These are phyloP conservation scores for Aptenodytes forsteri DNA, from an alignment of 2,113 vertebrate species.

Conservation along the genomic window DNA sequence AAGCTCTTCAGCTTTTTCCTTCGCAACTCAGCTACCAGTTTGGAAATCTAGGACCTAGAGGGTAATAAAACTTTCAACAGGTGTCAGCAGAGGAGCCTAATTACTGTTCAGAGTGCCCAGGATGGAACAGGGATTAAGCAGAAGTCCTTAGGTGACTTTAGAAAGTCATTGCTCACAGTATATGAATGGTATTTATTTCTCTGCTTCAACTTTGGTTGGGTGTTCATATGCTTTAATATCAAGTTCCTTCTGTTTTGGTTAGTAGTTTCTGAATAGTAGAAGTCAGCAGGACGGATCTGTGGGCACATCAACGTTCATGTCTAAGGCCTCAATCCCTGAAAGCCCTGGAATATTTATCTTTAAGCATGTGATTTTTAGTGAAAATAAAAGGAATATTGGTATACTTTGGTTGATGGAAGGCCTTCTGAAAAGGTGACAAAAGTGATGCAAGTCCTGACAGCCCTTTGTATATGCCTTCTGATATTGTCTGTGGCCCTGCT, in stretches of 20 bases:
- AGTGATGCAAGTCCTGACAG: not conserved
- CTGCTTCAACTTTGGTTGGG: not conserved
- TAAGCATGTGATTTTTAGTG: not conserved
- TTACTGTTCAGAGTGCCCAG: not conserved
- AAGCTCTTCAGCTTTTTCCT: not conserved
- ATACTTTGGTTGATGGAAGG: not conserved
- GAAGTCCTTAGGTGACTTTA: not conserved
- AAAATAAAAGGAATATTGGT: not conserved
- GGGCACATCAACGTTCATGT: not conserved
- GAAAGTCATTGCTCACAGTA: not conserved
- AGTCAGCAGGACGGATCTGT: not conserved
- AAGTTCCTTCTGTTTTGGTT: not conserved
- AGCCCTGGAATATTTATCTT: not conserved
- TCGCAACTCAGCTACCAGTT: not conserved
- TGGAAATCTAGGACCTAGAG: not conserved
- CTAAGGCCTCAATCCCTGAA: not conserved
- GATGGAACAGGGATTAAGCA: not conserved
- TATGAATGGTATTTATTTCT: not conserved
- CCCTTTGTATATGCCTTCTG: not conserved
- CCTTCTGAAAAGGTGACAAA: not conserved
- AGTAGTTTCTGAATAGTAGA: not conserved
- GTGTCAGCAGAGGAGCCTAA: not conserved
- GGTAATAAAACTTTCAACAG: not conserved
- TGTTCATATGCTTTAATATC: not conserved
- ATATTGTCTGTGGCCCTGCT: not conserved